Conservation (phyloP, 2,113 vertebrate species). For the Perognathus longimembris region DNA sequence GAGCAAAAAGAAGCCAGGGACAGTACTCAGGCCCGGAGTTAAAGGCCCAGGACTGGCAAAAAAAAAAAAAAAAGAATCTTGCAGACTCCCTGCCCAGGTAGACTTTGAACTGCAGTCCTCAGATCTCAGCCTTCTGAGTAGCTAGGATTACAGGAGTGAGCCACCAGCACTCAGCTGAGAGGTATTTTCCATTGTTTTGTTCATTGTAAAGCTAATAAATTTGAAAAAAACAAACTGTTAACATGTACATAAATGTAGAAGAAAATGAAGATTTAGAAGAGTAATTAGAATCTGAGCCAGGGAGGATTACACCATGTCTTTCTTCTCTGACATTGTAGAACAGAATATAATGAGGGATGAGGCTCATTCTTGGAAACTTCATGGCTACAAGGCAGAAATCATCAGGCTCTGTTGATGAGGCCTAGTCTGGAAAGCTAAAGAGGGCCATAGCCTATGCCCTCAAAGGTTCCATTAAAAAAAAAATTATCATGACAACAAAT, state of each 20-base stretch:
- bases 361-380: not conserved
- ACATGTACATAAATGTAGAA: not conserved
- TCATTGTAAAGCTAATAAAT: constrained; percentile 19
- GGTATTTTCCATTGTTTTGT: not conserved
- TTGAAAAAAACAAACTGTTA: constrained; percentile 29
- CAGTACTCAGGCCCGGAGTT: no score
- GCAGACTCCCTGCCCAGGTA: no score
- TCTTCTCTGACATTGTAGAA: not conserved
- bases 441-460: not conserved
- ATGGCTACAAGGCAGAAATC: not conserved
- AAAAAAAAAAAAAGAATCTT: no score
- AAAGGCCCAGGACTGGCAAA: no score
- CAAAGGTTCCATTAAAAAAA: constrained; percentile 15
- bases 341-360: rapidly evolving
- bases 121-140: no score
- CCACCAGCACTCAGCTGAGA: no score
- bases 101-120: no score
- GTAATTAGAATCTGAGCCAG: not conserved
- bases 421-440: not conserved
- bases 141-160: no score
- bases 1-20: no score
- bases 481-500: not conserved
- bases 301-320: not conserved
- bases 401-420: not conserved
- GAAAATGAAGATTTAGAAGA: not conserved